phyloP scores from a whole-genome alignment of 2,113 vertebrate species.

The Nesogale talazaci region DNA sequence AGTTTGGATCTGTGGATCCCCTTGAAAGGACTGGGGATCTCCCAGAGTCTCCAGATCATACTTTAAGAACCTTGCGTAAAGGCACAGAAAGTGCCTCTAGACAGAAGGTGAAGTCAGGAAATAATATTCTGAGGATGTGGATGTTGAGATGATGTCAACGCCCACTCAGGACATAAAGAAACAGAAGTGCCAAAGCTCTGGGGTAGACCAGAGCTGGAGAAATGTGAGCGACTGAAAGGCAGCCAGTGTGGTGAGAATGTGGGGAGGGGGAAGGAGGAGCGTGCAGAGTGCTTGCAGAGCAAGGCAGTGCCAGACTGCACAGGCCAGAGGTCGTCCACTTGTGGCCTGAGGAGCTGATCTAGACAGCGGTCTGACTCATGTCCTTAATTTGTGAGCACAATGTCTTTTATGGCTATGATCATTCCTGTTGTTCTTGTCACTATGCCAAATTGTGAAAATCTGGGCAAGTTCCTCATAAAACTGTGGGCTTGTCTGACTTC shows the following conservation, averaged over 20 bases:
- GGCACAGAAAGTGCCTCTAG: neutral
- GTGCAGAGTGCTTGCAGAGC: neutral
- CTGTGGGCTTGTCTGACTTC: neutral
- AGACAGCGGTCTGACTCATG: constrained; percentile 45
- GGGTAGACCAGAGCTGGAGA: neutral
- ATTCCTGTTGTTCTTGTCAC: neutral
- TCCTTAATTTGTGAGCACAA: neutral
- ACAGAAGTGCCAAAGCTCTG: neutral
- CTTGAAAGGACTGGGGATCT: neutral
- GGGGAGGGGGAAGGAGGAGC: neutral
- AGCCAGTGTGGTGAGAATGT: neutral
- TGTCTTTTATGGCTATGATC: neutral
- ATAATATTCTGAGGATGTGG: neutral
- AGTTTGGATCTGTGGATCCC: neutral
- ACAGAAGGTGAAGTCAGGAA: neutral
- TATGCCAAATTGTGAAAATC: neutral
- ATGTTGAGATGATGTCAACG: neutral
- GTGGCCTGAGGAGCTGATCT: neutral
- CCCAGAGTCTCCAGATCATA: fast-evolving
- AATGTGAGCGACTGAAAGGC: neutral
- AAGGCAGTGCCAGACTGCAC: neutral
- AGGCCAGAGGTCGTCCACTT: neutral
- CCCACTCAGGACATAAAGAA: neutral
- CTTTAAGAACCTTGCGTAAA: neutral
- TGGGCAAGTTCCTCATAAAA: neutral